Base-by-base conservation (phyloP, 2,888 invertebrate species). In the Teleogryllus oceanicus region DNA sequence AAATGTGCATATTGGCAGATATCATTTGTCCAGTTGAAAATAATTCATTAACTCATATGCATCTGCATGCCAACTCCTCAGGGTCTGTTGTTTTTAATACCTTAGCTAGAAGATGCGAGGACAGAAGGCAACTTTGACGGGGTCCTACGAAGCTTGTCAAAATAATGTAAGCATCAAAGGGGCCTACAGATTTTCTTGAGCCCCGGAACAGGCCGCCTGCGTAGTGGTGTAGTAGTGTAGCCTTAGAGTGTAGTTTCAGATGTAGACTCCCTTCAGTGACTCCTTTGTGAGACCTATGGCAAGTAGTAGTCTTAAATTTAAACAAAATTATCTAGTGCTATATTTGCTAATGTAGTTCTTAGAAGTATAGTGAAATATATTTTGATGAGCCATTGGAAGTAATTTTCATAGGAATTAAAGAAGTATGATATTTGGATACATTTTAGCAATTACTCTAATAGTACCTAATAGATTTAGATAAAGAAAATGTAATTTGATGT, bases 131-230 rank as follows among this genome's bases (percentile, higher is more conserved):
- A 18, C 62, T 13, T 62, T 62, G 62, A 62, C n/a, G 62, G 62
- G 62, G 62, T 13, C 13, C 62, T 62, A 62, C 13, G 62, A 62
- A 62, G 62, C 62, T 62, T 62, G 62, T 62, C 16, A 62, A n/a
- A 62, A 62, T 62, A 62, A 62, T 62, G 62, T 62, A 62, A 62
- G 62, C 62, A 62, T 62, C n/a, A 62, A 62, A 62, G 62, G 62
- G 62, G 62, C 62, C 13, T 10, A 18, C n/a, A 13, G 8, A 18
- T 62, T 18, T 18, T n/a, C n/a, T 62, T 62, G 16, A 62, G n/a
- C 16, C 62, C 62, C 62, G 16, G n/a, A 8, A 12, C n/a, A 18
- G 62, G 62, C 62, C 16, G 62, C 62, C n/a, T 62, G 62, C 62
- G 62, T 62, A 62, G 62, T 62, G 62, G 62, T 62, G 13, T 62